Base-by-base conservation (phyloP, 2,797 vertebrate genomes). In the Neosalanx taihuensis region DNA sequence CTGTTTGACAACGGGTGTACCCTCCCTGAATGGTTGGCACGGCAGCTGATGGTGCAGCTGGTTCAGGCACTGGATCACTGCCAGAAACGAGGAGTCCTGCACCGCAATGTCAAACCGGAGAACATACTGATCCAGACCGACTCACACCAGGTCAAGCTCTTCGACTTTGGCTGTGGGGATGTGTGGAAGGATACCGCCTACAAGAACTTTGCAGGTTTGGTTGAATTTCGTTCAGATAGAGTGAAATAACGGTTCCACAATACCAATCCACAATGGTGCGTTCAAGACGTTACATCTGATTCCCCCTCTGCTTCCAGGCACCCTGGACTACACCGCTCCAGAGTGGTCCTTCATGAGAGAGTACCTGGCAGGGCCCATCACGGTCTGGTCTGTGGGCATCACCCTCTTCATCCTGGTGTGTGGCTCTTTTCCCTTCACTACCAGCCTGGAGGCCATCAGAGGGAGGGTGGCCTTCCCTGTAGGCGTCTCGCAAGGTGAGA, bases 381-480 rank as follows among this genome's bases (percentile, higher is more conserved):
- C 88, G 0, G 81, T 91, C 63, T 92, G 90, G 89, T 90, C 90
- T n/a, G 73, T 91, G 20, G 90, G 90, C 3, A 78, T 91, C 26
- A 87, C 85, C 5, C 84, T 92, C 15, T 91, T 83, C 73, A 83
- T 84, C n/a, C 83, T 91, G 78, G 78, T 89, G 5, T 90, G 84
- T 64, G 86, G 88, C 5, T 84, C 79, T 33, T 79, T 91, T 64
- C 86, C 89, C 30, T 91, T 91, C 18, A 79, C 80, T 63, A 76
- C 71, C 23, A 83, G 80, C 37, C 80, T 84, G 17, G 86, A 89
- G 51, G 88, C 86, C 71, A 64, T 87, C 63, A 75, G 79, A 6
- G 81, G 82, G 49, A 59, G 59, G 3, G 76, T 90, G 26, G 53
- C 66, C 41, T 83, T 90, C 46, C 76, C 71, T 64, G 76, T 70